Base-by-base conservation (phyloP, 2,888 invertebrate species). In the Chrysolina americana region DNA sequence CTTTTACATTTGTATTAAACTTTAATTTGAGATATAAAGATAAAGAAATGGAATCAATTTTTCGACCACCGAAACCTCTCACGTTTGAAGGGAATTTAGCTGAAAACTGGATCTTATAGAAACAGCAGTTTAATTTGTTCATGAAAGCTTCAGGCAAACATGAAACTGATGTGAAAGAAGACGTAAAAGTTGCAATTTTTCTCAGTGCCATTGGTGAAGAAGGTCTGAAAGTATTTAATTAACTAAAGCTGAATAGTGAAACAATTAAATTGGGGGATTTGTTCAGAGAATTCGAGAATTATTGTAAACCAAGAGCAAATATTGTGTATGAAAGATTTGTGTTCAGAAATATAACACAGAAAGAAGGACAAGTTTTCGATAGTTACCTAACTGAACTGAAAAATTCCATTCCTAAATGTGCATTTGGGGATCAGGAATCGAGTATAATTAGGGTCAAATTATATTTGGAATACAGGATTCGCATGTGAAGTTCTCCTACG, bases 291-390 rank as follows among this genome's bases (percentile, higher is more conserved):
- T 53, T 53, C 4, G 53, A 53, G n/a, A n/a, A n/a, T 1, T 53
- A 53, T n/a, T 53, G 53, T 21, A 53, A 53, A n/a, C 53, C 53
- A 53, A 10, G 53, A 53, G 11, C 59, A 15, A 59, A 23, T 59
- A 21, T 21, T 59, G 59, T 59, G 19, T 59, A 59, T 21, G 59
- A 59, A 59, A 59, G 59, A 59, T 59, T 59, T 9, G 19, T 59
- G 21, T 21, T 59, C 59, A 59, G 59, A 11, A 59, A 59, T 11
- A 59, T 59, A 21, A 59, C 17, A 59, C 59, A 59, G 59, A 59
- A 59, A 21, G 59, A 10, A 19, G 59, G 59, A 23, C 59, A 59
- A 21, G 3, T 23, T 9, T 59, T 59, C 21, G 59, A 59, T 59
- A 59, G 59, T 21, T 59, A 59, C 4, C 53, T 53, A 2, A 53